These are phyloP conservation scores for Drosophila pseudoananassae DNA, from an alignment of 1,140 invertebrate genomes.

Conservation along the genomic window DNA sequence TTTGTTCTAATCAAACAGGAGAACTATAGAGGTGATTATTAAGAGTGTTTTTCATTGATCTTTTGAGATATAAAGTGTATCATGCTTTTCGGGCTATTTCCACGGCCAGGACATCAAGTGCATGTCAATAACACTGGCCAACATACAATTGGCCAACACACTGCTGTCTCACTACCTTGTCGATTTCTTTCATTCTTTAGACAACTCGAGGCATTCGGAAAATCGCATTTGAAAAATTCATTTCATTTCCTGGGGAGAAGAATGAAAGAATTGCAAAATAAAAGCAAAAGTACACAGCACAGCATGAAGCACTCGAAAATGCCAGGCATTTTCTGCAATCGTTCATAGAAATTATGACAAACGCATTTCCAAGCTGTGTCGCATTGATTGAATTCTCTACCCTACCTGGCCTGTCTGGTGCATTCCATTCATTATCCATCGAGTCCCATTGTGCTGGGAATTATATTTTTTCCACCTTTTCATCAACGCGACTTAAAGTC, in stretches of 20 bases:
- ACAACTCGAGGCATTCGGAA: conserved; percentile 35
- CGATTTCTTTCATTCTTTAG: conserved; percentile 1
- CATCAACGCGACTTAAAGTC: conserved; percentile 34
- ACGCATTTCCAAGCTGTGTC: conserved; percentile 78
- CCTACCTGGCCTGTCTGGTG: not conserved
- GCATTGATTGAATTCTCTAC: conserved; percentile 72
- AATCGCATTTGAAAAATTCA: conserved; percentile 75
- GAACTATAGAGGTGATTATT: not conserved
- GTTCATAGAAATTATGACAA: conserved; percentile 80
- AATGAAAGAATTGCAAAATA: conserved; percentile 27
- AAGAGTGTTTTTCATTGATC: not conserved
- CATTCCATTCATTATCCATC: conserved; percentile 14
- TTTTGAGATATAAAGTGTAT: not conserved
- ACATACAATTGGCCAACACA: conserved; percentile 37
- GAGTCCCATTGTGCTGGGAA: conserved; percentile 46
- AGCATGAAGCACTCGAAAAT: conserved; percentile 41
- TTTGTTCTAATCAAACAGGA: not conserved
- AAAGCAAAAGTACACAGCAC: conserved; percentile 24
- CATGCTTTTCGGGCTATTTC: conserved; percentile 13
- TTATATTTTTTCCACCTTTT: conserved; percentile 55
- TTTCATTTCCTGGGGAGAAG: conserved; percentile 58
- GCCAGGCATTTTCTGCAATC: conserved; percentile 73
- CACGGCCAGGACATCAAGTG: conserved; percentile 60
- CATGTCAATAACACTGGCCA: conserved; percentile 71
- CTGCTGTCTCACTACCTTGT: conserved; percentile 47